These are phyloP conservation scores for Sinella curviseta DNA, from an alignment of 1,140 invertebrate species.

Conservation along the genomic window DNA sequence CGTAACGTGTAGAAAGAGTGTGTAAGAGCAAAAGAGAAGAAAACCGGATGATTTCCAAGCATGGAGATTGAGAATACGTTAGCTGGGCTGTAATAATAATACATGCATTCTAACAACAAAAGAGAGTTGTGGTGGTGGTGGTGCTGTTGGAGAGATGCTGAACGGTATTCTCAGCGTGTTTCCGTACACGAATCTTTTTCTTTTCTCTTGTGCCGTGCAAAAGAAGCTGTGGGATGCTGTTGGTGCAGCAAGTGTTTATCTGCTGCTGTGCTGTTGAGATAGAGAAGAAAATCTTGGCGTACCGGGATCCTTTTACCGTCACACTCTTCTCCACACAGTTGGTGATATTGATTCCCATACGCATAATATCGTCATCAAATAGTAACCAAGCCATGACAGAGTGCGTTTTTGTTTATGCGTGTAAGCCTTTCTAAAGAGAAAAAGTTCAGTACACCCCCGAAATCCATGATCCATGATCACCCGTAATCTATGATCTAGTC, in stretches of 20 bases:
- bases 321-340: too few relatives aligned
- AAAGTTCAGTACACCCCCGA: background rate
- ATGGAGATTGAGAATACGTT: too few relatives aligned
- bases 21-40: too few relatives aligned
- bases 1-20: too few relatives aligned
- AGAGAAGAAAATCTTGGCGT: background rate
- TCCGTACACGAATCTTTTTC: background rate
- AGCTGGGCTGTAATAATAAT: too few relatives aligned
- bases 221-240: background rate
- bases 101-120: too few relatives aligned
- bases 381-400: background rate
- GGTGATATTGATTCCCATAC: slow-evolving; percentile 15
- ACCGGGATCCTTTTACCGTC: too few relatives aligned
- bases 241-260: background rate
- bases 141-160: background rate
- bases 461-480: background rate
- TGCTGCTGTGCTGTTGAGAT: background rate
- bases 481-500: slow-evolving; percentile 21
- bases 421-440: background rate
- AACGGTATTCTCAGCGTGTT: background rate
- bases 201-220: background rate
- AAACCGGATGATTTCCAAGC: too few relatives aligned
- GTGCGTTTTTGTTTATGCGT: slow-evolving; percentile 22
- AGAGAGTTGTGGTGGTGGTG: too few relatives aligned
- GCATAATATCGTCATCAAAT: background rate